These are phyloP conservation scores for Chrysodeixis includens DNA, from an alignment of 2,888 invertebrate species.

Conservation along the genomic window DNA sequence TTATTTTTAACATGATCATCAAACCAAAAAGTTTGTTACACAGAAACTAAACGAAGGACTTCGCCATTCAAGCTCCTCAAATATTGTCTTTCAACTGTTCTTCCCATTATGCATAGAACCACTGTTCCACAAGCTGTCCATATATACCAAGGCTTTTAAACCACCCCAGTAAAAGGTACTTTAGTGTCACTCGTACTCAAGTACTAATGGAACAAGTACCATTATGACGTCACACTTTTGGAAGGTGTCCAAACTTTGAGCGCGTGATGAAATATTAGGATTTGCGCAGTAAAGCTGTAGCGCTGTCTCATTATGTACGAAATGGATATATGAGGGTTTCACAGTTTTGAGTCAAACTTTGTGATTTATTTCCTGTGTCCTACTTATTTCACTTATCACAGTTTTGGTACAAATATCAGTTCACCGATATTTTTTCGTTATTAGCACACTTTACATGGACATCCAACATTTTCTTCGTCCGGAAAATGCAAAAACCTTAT, in stretches of 20 bases:
- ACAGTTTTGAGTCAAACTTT: neutral
- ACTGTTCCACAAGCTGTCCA: neutral
- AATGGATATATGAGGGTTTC: neutral
- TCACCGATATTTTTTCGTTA: too few relatives aligned
- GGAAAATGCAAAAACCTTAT: neutral
- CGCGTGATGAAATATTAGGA: conserved; percentile 44
- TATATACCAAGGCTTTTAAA: conserved; percentile 36
- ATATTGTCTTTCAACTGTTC: neutral
- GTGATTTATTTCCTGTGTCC: neutral
- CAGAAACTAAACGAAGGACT: too few relatives aligned
- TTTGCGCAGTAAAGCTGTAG: conserved; percentile 4
- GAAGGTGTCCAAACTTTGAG: conserved; percentile 38
- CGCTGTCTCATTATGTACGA: conserved; percentile 3
- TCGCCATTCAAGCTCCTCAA: neutral
- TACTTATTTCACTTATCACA: neutral
- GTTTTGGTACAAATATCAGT: too few relatives aligned
- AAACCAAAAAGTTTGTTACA: too few relatives aligned
- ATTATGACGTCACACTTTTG: conserved; percentile 40
- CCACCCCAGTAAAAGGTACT: conserved; percentile 40
- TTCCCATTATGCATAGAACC: neutral
- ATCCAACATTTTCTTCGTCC: neutral
- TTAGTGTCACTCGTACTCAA: conserved; percentile 32
- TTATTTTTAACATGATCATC: too few relatives aligned
- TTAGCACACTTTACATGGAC: too few relatives aligned
- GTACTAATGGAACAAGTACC: conserved; percentile 24